Conservation (phyloP, 2,113 vertebrate species). For the Coryphaenoides rupestris region DNA sequence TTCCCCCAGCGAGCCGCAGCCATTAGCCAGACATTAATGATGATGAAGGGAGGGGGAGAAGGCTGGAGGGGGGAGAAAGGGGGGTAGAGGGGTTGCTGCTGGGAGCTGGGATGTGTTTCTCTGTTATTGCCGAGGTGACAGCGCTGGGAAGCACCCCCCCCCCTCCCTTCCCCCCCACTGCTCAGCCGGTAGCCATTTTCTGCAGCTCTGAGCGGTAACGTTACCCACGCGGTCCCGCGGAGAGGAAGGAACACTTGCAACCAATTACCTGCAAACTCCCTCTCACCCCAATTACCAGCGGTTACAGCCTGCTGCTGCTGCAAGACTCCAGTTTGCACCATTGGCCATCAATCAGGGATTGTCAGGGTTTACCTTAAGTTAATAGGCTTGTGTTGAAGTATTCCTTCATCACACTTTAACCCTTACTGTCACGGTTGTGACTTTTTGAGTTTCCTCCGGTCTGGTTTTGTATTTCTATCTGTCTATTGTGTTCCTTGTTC, state of each 20-base stretch:
- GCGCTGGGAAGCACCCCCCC: constrained; percentile 39
- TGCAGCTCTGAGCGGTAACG: constrained; percentile 43
- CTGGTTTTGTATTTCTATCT: too few species aligned
- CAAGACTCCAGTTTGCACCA: background rate
- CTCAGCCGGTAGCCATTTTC: constrained; percentile 59
- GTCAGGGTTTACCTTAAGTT: too few species aligned
- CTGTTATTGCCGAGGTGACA: constrained; percentile 55
- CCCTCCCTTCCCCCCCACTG: too few species aligned
- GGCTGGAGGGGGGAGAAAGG: constrained; percentile 7
- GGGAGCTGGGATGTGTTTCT: constrained; percentile 57
- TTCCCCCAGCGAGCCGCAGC: constrained; percentile 38
- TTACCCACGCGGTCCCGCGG: constrained; percentile 40
- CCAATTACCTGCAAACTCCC: constrained; percentile 17
- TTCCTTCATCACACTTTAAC: too few species aligned
- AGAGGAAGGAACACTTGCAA: constrained; percentile 30
- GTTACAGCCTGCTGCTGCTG: background rate
- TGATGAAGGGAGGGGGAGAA: constrained; percentile 49
- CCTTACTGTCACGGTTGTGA: too few species aligned
- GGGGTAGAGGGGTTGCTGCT: constrained; percentile 17
- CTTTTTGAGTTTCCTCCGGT: too few species aligned
- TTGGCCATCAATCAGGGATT: background rate
- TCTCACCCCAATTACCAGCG: background rate
- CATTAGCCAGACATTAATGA: constrained; percentile 63
- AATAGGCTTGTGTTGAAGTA: too few species aligned
- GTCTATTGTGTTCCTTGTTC: too few species aligned